Conservation (phyloP, 1,140 invertebrate genomes). For the Lamellibrachia luymesi region DNA sequence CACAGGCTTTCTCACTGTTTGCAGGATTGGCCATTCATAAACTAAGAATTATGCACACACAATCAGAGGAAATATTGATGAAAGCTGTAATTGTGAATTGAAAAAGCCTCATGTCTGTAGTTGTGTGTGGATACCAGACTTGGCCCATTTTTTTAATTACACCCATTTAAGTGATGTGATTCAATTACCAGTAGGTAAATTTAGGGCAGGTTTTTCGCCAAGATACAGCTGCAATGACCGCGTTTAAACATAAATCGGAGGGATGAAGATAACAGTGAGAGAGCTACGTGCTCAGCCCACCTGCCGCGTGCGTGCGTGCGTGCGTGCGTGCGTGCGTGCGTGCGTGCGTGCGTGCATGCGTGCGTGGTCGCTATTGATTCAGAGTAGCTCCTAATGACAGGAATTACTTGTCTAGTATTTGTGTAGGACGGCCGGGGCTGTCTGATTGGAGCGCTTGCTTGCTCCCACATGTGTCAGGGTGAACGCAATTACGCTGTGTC, state of each 20-base stretch:
- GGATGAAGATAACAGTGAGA: neutral
- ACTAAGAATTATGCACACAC: neutral
- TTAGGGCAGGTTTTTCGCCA: neutral
- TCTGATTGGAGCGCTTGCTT: neutral
- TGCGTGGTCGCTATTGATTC: neutral
- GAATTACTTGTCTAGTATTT: neutral
- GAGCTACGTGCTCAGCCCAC: neutral
- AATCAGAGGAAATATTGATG: neutral
- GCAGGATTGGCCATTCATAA: neutral
- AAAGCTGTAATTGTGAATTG: neutral
- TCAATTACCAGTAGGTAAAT: neutral
- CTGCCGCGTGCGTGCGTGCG: too few relatives aligned
- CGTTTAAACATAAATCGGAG: neutral
- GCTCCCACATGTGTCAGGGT: neutral
- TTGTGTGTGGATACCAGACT: neutral
- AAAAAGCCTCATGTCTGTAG: neutral
- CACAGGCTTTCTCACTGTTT: neutral
- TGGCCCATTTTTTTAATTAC: neutral
- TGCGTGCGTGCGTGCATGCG: neutral
- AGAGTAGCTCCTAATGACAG: neutral
- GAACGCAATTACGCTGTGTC: neutral
- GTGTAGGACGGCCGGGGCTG: neutral
- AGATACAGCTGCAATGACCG: neutral
- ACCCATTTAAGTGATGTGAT: neutral
- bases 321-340: neutral